Evolutionary conservation across 2,888 invertebrate genomes (phyloP), one percentile per base, ranked within the genome.

Genomic region (Phortica magna): DNA sequence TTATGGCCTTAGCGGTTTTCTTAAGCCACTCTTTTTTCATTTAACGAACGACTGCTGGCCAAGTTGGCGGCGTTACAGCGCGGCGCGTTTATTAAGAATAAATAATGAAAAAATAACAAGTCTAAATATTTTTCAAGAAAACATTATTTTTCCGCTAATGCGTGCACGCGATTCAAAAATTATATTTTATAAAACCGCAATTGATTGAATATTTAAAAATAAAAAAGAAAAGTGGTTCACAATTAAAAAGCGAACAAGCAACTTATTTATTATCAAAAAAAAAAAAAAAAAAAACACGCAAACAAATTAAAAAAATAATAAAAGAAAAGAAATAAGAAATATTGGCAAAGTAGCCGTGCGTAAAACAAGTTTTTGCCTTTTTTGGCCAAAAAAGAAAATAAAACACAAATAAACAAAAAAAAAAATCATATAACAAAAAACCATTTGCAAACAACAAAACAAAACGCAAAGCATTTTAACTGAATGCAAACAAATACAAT

Each of bases 41-140:
- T 31, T 31, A 31, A 48, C 48, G 48, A 82, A 86, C 85, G 85
- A 86, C 87, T 85, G 88, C 84, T 87, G 85, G 83, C 83, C 83
- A 83, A 83, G 84, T 83, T 87, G 84, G 85, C 84, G 80, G 82
- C 78, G 79, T 78, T 78, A 75, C 80, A 74, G 72, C 41, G 22
- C 72, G 68, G 59, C 48, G 64, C 61, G 61, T 9, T 61, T 61
- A 12, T 6, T 48, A 48, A 48, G 14, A 48, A 48, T 12, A 48
- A 5, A 48, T 48, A 48, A 48, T 6, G 48, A 48, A 48, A 14
- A 9, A 48, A 48, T 31, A 31, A 31, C 31, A 31, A 31, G 31
- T 31, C 2, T 7, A 48, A 48, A 48, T 12, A 9, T 48, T 48
- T 14, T 48, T 48, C 14, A 48, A 48, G 48, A 48, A 48, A 31